Conservation (phyloP, 2,888 invertebrate genomes). For the Cepaea hortensis region DNA sequence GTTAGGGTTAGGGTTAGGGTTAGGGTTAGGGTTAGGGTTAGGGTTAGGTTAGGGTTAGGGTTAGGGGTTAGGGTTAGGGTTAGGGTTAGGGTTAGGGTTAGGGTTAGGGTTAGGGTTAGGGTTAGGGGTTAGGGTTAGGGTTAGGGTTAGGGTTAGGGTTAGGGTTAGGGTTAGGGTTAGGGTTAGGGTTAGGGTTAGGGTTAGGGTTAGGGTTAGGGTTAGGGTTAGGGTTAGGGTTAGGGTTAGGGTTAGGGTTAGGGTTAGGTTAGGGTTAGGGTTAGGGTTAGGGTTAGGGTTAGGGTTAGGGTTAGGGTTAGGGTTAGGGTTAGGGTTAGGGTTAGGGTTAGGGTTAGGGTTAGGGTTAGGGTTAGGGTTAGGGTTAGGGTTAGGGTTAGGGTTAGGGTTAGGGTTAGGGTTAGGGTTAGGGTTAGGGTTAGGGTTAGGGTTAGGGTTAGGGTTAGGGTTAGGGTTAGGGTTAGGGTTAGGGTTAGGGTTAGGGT, state of each 20-base stretch:
- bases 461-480: neutral
- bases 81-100: neutral
- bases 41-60: conserved; percentile 38
- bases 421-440: conserved; percentile 4
- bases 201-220: neutral
- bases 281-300: neutral
- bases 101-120: conserved; percentile 31
- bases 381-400: neutral
- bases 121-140: conserved; percentile 49
- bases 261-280: neutral
- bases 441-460: conserved; percentile 1
- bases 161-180: conserved; percentile 30
- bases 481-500: neutral
- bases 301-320: conserved; percentile 10
- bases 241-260: neutral
- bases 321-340: neutral
- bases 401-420: conserved; percentile 1
- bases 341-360: neutral
- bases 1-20: neutral
- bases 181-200: neutral
- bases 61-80: conserved; percentile 6
- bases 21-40: conserved; percentile 36
- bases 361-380: conserved; percentile 24
- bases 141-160: conserved; percentile 42
- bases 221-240: conserved; percentile 12